Evolutionary conservation across 2,797 vertebrate species (phyloP).

Genomic region (Simalia tracyae): DNA sequence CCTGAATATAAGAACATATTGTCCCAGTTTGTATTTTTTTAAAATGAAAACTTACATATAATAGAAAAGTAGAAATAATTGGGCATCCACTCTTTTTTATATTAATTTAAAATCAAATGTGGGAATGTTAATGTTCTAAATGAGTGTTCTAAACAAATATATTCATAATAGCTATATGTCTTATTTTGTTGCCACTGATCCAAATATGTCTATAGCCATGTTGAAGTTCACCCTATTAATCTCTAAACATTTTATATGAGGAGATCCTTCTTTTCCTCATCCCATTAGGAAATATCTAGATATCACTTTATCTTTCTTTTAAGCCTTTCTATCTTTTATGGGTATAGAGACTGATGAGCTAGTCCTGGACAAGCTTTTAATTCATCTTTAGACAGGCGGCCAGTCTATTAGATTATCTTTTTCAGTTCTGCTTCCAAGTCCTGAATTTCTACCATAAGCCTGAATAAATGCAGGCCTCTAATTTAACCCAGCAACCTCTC

Average conservation of each 20-base stretch:
- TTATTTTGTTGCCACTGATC: background rate
- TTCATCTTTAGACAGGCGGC: constrained; percentile 14
- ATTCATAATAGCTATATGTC: background rate
- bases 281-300: background rate
- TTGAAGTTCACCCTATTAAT: background rate
- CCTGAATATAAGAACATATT: background rate
- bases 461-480: constrained; percentile 24
- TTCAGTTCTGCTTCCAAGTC: constrained; percentile 6
- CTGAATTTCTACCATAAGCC: constrained; percentile 9
- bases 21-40: background rate
- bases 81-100: background rate
- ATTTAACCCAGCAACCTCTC: constrained; percentile 53
- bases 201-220: background rate
- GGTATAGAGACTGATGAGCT: background rate
- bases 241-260: background rate
- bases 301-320: background rate
- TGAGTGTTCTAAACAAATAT: background rate
- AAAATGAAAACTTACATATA: background rate
- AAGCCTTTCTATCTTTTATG: background rate
- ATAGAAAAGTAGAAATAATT: background rate
- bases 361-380: constrained; percentile 7
- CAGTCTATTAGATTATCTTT: constrained; percentile 7
- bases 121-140: background rate
- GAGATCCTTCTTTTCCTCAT: background rate
- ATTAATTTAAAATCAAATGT: background rate